phyloP scores from a whole-genome alignment of 2,113 vertebrate genomes.

The Dascyllus trimaculatus region DNA sequence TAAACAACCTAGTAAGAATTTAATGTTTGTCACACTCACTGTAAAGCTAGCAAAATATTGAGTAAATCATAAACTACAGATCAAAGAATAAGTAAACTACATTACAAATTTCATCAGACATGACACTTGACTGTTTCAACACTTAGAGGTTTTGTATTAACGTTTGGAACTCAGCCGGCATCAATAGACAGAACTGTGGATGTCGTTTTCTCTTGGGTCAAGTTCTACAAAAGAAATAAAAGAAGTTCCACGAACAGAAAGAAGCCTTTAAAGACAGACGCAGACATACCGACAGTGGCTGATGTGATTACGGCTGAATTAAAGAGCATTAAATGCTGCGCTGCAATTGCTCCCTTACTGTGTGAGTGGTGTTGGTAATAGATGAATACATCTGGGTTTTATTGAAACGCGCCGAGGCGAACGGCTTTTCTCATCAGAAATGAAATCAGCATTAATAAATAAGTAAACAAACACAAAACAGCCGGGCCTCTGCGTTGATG shows the following conservation, averaged over 20 bases:
- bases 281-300: slow-evolving; percentile 31
- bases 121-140: background rate
- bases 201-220: background rate
- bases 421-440: slow-evolving; percentile 49
- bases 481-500: slow-evolving; percentile 18
- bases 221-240: background rate
- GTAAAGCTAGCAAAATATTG: too few species aligned
- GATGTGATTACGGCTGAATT: slow-evolving; percentile 71
- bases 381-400: slow-evolving; percentile 69
- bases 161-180: background rate
- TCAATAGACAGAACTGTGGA: too few species aligned
- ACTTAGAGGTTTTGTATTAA: background rate
- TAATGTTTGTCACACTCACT: too few species aligned
- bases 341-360: slow-evolving; percentile 68
- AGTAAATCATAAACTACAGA: too few species aligned
- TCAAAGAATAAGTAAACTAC: too few species aligned
- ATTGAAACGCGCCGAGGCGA: slow-evolving; percentile 60
- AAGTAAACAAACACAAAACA: slow-evolving; percentile 51
- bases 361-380: slow-evolving; percentile 51
- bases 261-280: slow-evolving; percentile 9
- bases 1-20: too few species aligned
- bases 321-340: slow-evolving; percentile 64
- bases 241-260: background rate
- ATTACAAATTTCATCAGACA: too few species aligned
- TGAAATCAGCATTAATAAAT: slow-evolving; percentile 70